Evolutionary conservation across 2,113 vertebrate genomes (phyloP), one percentile per base, ranked within the genome.

Genomic region (Lophura nycthemera): DNA sequence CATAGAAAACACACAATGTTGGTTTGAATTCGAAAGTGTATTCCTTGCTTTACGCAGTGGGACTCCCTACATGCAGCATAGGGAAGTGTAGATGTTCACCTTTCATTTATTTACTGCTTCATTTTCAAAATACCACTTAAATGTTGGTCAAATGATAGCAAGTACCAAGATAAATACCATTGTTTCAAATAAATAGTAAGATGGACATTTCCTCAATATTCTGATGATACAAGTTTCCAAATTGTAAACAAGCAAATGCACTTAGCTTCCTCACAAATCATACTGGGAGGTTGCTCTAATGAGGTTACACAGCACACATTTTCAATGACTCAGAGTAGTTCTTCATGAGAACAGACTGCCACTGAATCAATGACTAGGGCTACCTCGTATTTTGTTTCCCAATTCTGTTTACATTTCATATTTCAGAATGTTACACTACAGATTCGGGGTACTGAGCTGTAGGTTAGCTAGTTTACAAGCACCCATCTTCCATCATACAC

Each of bases 51-150:
- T 6, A 20, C 2, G 13, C 27, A 48, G 38, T 25, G 21, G 25
- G 38, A 11, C 12, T 13, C 32, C n/a, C 43, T 36, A 4, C 21
- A 42, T 27, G 54, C 17, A 56, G 21, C 45, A 76, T 2, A n/a
- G 18, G 32, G 21, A 76, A n/a, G 4, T 1, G 3, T 9, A 27
- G 0, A 38, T 7, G 38, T 65, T 27, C 36, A 18, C 38, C 57
- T 73, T 45, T 38, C 13, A 18, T 40, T 64, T 67, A 25, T 77
- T 54, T 43, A n/a, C 30, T 3, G 4, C 14, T 73, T 65, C 21
- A 27, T 66, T 70, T 32, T 15, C 38, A 79, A 79, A 82, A 48
- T 10, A 52, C 2, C 67, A 56, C 21, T 66, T 32, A 24, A 38
- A 27, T 5, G 14, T 19, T 40, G 70, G 52, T 32, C 36, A 52